These are phyloP conservation scores for Amphiprion ocellaris DNA, from an alignment of 2,113 vertebrate genomes.

Conservation along the genomic window DNA sequence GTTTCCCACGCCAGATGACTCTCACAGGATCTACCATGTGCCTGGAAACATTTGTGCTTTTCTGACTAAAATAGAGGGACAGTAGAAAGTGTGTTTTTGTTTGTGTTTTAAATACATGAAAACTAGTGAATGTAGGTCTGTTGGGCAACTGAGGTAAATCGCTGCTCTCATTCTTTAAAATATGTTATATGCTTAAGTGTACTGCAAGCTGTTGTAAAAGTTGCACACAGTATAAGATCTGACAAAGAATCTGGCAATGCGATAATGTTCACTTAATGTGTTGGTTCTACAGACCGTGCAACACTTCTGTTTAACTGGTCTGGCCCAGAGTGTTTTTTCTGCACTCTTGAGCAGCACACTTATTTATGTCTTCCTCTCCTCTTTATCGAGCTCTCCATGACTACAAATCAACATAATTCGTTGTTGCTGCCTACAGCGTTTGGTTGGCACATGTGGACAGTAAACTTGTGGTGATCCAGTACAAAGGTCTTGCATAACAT, in stretches of 20 bases:
- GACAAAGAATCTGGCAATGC: neutral
- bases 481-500: slow-evolving; percentile 45
- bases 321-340: neutral
- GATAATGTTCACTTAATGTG: neutral
- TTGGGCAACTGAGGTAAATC: neutral
- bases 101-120: slow-evolving; percentile 3
- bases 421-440: slow-evolving; percentile 29
- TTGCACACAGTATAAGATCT: neutral
- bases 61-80: slow-evolving; percentile 32
- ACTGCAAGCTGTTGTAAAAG: neutral
- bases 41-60: slow-evolving; percentile 50
- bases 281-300: neutral
- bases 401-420: slow-evolving; percentile 41
- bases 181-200: too few relatives aligned
- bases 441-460: slow-evolving; percentile 45
- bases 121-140: neutral
- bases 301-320: slow-evolving; percentile 16
- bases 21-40: slow-evolving; percentile 54
- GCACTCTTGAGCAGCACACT: neutral
- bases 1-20: slow-evolving; percentile 71
- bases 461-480: slow-evolving; percentile 17
- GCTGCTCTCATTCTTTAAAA: neutral
- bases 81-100: slow-evolving; percentile 16
- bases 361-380: slow-evolving; percentile 38
- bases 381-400: slow-evolving; percentile 29